These are phyloP conservation scores for Chaetura pelagica DNA, from an alignment of 2,113 vertebrate species.

Conservation along the genomic window DNA sequence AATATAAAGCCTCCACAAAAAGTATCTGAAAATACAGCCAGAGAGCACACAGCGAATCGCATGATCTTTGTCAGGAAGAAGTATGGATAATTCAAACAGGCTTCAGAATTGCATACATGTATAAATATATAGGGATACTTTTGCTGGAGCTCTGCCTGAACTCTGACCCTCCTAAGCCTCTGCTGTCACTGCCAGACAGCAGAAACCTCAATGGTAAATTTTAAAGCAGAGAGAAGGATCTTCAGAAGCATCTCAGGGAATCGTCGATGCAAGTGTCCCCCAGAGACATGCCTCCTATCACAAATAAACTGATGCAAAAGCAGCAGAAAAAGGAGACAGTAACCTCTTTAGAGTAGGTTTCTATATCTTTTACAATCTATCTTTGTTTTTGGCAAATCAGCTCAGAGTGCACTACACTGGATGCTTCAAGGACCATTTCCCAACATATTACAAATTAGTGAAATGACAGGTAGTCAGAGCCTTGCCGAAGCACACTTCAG, in stretches of 20 bases:
- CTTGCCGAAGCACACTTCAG: background rate
- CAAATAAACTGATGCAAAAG: background rate
- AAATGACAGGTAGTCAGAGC: background rate
- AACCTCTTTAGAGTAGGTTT: background rate
- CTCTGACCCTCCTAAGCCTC: background rate
- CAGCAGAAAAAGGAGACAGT: background rate
- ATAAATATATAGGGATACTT: background rate
- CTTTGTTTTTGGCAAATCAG: background rate
- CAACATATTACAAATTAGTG: background rate
- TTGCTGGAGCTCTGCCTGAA: background rate
- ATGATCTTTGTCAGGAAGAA: background rate
- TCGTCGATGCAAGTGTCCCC: background rate
- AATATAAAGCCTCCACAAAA: background rate
- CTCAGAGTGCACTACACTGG: background rate
- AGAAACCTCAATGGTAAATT: background rate
- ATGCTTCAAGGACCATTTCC: background rate
- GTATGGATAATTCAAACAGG: slow-evolving; percentile 9
- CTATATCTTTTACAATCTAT: background rate
- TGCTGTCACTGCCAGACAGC: background rate
- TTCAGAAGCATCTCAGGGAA: background rate
- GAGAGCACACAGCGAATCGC: background rate
- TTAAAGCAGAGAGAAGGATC: background rate
- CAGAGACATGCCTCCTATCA: background rate
- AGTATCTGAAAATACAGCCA: slow-evolving; percentile 3
- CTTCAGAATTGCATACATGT: background rate